Evolutionary conservation across 2,888 invertebrate genomes (phyloP).

Genomic region (Nomada flava): DNA sequence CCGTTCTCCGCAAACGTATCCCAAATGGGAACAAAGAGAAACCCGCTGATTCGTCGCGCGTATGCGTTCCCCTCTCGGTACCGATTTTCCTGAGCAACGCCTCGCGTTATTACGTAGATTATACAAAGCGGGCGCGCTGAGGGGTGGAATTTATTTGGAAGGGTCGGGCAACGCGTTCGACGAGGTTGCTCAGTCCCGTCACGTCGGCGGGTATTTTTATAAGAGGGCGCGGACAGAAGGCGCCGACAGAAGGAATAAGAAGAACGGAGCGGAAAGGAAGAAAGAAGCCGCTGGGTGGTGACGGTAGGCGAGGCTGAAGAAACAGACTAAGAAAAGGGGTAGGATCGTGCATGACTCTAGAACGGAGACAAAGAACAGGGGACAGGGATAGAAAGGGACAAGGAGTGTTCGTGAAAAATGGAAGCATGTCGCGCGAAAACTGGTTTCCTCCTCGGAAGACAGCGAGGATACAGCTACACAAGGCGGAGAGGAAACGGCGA

Average conservation of each 20-base stretch:
- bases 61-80: too few relatives aligned
- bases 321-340: conserved; percentile 5
- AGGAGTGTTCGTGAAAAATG: conserved; percentile 61
- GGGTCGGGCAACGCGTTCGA: conserved; percentile 42
- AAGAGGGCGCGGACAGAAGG: conserved; percentile 48
- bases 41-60: conserved; percentile 8
- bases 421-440: conserved; percentile 49
- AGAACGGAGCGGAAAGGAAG: conserved; percentile 42
- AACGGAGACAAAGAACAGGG: conserved; percentile 12
- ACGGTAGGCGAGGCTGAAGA: conserved; percentile 10
- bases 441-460: conserved; percentile 15
- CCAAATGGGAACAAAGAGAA: conserved; percentile 11
- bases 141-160: conserved; percentile 75
- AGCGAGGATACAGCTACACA: conserved; percentile 3
- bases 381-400: conserved; percentile 28
- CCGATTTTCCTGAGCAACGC: conserved; percentile 14
- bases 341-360: conserved; percentile 25
- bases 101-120: conserved; percentile 76
- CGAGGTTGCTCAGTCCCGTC: conserved; percentile 73
- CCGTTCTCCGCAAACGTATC: neutral
- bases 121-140: conserved; percentile 73
- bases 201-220: conserved; percentile 75
- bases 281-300: conserved; percentile 31
- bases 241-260: conserved; percentile 44
- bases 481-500: conserved; percentile 6